Evolutionary conservation across 2,797 vertebrate genomes (phyloP).

Genomic region (Schizopygopsis malacanthus): DNA sequence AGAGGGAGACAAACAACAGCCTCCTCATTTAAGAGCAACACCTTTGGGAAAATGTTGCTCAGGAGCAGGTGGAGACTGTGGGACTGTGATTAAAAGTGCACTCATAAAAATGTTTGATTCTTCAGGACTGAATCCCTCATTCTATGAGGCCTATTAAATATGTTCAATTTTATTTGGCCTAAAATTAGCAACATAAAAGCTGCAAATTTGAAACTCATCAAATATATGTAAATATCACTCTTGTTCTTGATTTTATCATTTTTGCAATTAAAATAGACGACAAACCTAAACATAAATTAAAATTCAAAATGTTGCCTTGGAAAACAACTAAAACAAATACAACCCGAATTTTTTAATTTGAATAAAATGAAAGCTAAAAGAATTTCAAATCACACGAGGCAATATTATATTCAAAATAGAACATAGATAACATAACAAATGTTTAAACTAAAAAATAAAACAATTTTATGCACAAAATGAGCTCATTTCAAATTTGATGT

Average conservation of each 20-base stretch:
- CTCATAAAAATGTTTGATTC: not conserved
- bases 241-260: not conserved
- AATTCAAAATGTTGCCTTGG: not conserved
- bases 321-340: too few species aligned
- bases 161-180: not conserved
- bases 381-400: too few species aligned
- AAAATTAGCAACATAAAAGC: not conserved
- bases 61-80: slow-evolving; percentile 7
- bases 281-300: not conserved
- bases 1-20: slow-evolving; percentile 28
- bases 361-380: too few species aligned
- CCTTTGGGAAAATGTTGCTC: slow-evolving; percentile 12
- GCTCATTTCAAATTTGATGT: too few species aligned
- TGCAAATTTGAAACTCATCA: not conserved
- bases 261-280: not conserved
- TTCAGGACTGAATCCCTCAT: not conserved
- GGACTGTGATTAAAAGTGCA: not conserved
- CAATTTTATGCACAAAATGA: too few species aligned
- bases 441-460: too few species aligned
- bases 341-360: too few species aligned
- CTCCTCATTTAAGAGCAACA: not conserved
- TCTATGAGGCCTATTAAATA: not conserved
- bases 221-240: not conserved
- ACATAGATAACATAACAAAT: too few species aligned
- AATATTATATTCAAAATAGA: too few species aligned